Percentiles rank a stretch among this genome's conserved stretches.
These are phyloP conservation scores for Apostichopus californicus DNA, from an alignment of 35 echinoderm and acorn worm species.

Conservation along the genomic window DNA sequence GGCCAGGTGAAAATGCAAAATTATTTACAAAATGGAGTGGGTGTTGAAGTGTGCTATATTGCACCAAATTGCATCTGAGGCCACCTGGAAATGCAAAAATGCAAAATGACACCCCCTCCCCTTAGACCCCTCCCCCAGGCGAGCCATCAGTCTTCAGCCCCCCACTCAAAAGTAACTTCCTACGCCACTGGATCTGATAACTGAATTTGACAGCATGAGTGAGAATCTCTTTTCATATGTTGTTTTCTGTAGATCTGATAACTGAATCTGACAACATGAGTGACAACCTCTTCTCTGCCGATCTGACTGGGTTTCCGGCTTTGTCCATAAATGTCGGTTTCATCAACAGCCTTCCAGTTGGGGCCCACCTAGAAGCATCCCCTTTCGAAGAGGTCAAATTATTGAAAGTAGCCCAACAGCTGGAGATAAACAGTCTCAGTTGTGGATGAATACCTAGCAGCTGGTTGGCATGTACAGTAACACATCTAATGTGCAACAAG, in stretches of 20 bases:
- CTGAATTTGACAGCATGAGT: background rate
- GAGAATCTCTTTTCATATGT: background rate
- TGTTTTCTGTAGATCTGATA: background rate
- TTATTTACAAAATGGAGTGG: too few relatives aligned
- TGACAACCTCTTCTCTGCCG: constrained; percentile 14
- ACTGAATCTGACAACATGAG: background rate
- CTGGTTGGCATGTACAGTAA: too few relatives aligned
- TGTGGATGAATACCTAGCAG: too few relatives aligned
- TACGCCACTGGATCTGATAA: background rate
- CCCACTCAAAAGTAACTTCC: too few relatives aligned
- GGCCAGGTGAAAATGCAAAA: too few relatives aligned
- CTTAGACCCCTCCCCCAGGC: too few relatives aligned
- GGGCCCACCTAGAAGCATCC: background rate
- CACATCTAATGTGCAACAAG: too few relatives aligned
- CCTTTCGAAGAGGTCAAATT: constrained; percentile 25
- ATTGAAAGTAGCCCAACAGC: background rate
- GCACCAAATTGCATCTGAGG: too few relatives aligned
- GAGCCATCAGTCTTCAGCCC: too few relatives aligned
- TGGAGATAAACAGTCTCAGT: background rate
- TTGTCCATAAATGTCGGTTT: constrained; percentile 14
- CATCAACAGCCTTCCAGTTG: constrained; percentile 8
- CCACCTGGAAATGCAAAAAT: too few relatives aligned
- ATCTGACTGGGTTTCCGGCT: constrained; percentile 30
- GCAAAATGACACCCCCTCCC: too few relatives aligned
- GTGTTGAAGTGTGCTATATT: too few relatives aligned